Evolutionary conservation across 2,797 vertebrate species (phyloP).

Genomic region (Borostomias antarcticus): DNA sequence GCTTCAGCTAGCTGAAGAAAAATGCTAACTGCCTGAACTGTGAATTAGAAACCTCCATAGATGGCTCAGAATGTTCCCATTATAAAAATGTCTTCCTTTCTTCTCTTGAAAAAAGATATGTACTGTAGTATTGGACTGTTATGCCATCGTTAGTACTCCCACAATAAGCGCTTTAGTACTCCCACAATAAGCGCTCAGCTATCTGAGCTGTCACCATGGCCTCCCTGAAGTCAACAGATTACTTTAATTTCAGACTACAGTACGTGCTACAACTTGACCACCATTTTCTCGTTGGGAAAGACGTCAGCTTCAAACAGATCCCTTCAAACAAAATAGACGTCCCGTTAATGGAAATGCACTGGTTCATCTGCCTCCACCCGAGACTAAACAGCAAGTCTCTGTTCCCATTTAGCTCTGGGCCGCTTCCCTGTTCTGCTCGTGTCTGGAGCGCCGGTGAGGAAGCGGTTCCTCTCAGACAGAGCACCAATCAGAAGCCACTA

Average conservation of each 20-base stretch:
- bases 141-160: too few relatives aligned
- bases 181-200: neutral
- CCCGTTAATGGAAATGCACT: constrained; percentile 27
- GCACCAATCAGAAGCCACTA: constrained; percentile 48
- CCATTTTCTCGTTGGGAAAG: neutral
- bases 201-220: neutral
- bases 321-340: constrained; percentile 26
- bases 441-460: constrained; percentile 46
- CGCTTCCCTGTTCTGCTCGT: constrained; percentile 17
- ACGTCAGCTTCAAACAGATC: constrained; percentile 12
- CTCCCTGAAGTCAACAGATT: neutral
- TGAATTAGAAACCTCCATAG: neutral
- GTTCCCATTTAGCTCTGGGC: constrained; percentile 25
- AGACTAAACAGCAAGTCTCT: constrained; percentile 41
- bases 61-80: neutral
- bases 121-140: neutral
- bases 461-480: constrained; percentile 47
- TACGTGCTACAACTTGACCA: neutral
- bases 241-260: neutral
- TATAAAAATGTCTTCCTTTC: neutral
- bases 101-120: neutral
- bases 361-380: constrained; percentile 33
- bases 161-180: too few relatives aligned
- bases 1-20: neutral
- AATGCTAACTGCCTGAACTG: neutral